phyloP scores from a whole-genome alignment of 1,140 invertebrate genomes.

The Geopemphigus sp. region DNA sequence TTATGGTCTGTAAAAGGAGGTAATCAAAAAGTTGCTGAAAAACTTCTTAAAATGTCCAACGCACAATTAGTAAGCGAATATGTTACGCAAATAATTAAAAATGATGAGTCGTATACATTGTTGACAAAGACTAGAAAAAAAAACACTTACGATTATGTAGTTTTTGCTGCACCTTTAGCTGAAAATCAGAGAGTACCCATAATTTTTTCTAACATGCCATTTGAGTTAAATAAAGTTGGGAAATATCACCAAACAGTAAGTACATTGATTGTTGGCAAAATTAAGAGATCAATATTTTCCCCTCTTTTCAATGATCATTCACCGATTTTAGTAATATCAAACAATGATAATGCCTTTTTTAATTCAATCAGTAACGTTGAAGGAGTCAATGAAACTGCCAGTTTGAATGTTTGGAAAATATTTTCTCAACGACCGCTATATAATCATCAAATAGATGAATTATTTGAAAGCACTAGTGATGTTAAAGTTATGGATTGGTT shows the following conservation, averaged over 20 bases:
- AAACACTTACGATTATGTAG: constrained; percentile 62
- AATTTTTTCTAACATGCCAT: constrained; percentile 50
- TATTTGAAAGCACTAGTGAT: constrained; percentile 59
- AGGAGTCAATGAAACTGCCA: constrained; percentile 55
- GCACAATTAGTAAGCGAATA: constrained; percentile 56
- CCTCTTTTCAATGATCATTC: constrained; percentile 53
- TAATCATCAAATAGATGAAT: constrained; percentile 56
- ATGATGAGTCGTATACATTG: constrained; percentile 51
- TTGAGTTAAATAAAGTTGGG: constrained; percentile 51
- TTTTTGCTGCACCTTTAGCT: constrained; percentile 63
- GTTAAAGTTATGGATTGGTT: constrained; percentile 60
- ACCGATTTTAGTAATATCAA: constrained; percentile 59
- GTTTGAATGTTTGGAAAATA: constrained; percentile 61
- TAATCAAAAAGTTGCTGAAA: constrained; percentile 61
- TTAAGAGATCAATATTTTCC: constrained; percentile 59
- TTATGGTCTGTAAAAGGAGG: constrained; percentile 66
- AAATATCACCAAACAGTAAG: constrained; percentile 62
- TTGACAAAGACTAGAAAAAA: constrained; percentile 2
- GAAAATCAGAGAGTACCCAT: constrained; percentile 53
- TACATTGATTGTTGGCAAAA: constrained; percentile 61
- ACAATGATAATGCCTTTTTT: constrained; percentile 56
- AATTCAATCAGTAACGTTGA: constrained; percentile 56
- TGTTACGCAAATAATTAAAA: constrained; percentile 53
- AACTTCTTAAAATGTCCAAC: constrained; percentile 57
- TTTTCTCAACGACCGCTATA: constrained; percentile 60